A percentile compares a stretch with the other conserved stretches of the same genome.
These are phyloP conservation scores for Penaeus monodon DNA, from an alignment of 2,888 invertebrate species.

Conservation along the genomic window DNA sequence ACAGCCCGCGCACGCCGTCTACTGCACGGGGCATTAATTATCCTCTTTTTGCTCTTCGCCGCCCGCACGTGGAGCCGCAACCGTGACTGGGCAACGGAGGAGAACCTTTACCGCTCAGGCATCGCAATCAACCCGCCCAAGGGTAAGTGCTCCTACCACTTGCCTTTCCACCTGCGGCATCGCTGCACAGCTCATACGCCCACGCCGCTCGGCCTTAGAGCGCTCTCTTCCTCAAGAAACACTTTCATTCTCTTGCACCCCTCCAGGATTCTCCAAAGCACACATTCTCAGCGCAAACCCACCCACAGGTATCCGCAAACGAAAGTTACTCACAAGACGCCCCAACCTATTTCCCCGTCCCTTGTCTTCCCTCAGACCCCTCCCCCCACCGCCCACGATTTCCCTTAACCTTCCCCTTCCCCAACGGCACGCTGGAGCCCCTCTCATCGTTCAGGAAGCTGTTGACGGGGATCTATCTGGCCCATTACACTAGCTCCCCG, in stretches of 20 bases:
- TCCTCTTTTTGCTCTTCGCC: constrained; percentile 70
- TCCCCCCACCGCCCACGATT: background rate
- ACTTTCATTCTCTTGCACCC: background rate
- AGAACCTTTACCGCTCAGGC: constrained; percentile 91
- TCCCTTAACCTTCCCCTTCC: background rate
- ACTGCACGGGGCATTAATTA: constrained; percentile 76
- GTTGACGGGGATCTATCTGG: too few species aligned
- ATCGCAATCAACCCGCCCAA: constrained; percentile 95
- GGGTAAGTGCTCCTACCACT: constrained; percentile 73
- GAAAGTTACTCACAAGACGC: background rate
- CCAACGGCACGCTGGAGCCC: background rate
- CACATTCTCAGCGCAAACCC: too few species aligned
- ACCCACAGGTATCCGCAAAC: too few species aligned
- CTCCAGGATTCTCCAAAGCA: background rate
- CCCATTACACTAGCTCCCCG: too few species aligned
- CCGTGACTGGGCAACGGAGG: constrained; percentile 92
- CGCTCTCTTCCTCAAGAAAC: background rate
- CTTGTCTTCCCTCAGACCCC: background rate
- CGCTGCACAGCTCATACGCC: too few species aligned
- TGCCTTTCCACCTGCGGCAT: too few species aligned
- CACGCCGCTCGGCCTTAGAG: too few species aligned
- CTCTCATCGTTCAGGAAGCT: background rate
- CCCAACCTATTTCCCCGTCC: background rate
- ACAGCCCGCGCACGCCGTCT: constrained; percentile 48
- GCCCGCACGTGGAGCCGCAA: constrained; percentile 85